Percentiles rank a stretch among this genome's conserved stretches.
These are phyloP conservation scores for Rhynchotus rufescens DNA, from an alignment of 2,797 vertebrate genomes.

Conservation along the genomic window DNA sequence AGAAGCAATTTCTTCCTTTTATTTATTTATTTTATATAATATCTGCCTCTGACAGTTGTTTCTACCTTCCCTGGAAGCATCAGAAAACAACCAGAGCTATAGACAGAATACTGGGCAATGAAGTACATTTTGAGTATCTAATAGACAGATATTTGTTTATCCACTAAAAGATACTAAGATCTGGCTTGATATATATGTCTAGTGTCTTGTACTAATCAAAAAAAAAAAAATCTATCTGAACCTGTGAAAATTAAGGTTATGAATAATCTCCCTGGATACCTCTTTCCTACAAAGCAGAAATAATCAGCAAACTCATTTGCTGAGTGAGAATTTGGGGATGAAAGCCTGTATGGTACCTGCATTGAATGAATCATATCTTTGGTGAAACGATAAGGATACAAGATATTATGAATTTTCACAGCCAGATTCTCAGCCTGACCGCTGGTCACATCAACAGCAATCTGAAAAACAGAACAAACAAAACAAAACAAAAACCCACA, in stretches of 20 bases:
- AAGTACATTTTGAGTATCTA: neutral
- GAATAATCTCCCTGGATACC: neutral
- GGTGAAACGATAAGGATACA: slow-evolving; percentile 95
- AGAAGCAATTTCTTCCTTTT: neutral
- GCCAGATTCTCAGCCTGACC: slow-evolving; percentile 87
- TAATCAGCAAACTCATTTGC: neutral
- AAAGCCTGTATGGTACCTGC: slow-evolving; percentile 82
- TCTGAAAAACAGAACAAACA: slow-evolving; percentile 74
- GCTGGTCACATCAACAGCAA: slow-evolving; percentile 90
- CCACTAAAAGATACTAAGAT: neutral
- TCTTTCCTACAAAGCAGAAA: neutral
- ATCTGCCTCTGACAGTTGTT: neutral
- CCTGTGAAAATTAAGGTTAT: neutral
- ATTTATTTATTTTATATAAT: slow-evolving; percentile 13
- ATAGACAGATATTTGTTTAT: neutral
- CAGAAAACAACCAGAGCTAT: neutral
- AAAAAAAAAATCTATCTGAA: neutral
- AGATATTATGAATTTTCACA: slow-evolving; percentile 95
- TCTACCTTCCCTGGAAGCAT: neutral
- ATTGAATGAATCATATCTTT: slow-evolving; percentile 96
- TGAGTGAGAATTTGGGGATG: neutral
- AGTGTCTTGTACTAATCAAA: neutral
- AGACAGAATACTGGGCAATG: neutral
- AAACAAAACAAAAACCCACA: neutral
- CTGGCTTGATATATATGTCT: neutral